Conservation (phyloP, 2,797 vertebrate species). For the Melanotaenia pygmaea region DNA sequence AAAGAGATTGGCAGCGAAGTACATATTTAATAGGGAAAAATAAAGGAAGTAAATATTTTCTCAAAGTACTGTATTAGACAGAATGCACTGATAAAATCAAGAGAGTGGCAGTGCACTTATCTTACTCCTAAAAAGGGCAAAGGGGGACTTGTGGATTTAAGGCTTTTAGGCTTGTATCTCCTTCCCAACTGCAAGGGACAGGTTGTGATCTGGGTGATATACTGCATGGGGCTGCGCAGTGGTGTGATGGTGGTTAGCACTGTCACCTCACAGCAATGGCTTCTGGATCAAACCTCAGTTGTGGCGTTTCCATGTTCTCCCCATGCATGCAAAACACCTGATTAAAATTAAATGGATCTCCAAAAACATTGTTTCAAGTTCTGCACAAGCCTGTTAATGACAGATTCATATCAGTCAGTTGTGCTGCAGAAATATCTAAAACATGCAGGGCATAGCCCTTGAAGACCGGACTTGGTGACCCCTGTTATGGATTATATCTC, state of each 20-base stretch:
- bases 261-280: background rate
- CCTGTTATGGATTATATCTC: too few relatives aligned
- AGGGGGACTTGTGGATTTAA: background rate
- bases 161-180: too few relatives aligned
- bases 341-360: background rate
- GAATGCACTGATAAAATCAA: background rate
- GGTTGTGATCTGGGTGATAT: background rate
- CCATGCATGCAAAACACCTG: background rate
- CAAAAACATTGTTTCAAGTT: too few relatives aligned
- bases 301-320: background rate
- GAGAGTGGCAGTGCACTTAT: background rate
- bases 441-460: too few relatives aligned
- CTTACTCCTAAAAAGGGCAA: background rate
- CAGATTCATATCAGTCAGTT: too few relatives aligned
- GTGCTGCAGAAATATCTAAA: too few relatives aligned
- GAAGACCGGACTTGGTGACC: too few relatives aligned
- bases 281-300: background rate
- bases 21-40: background rate
- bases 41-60: background rate
- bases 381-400: too few relatives aligned
- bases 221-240: background rate
- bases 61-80: background rate
- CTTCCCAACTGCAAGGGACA: background rate
- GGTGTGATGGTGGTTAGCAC: background rate
- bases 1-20: background rate